Evolutionary conservation across 2,113 vertebrate genomes (phyloP).

Genomic region (Hymenochirus boettgeri): DNA sequence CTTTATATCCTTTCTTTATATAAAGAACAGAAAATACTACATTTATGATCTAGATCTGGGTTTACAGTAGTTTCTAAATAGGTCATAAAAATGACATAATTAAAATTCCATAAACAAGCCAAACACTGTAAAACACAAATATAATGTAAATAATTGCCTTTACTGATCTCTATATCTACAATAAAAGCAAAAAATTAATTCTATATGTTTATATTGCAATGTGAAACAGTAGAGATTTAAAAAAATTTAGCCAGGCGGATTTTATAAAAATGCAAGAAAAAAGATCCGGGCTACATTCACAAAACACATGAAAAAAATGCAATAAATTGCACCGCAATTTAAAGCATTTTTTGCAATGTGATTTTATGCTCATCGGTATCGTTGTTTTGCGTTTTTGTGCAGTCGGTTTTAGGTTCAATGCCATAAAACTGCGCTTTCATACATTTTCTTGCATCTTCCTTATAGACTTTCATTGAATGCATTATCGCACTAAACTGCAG

Average conservation of each 20-base stretch:
- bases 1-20: constrained; percentile 43
- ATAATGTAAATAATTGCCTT: constrained; percentile 77
- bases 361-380: too few relatives aligned
- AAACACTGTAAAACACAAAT: constrained; percentile 80
- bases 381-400: too few relatives aligned
- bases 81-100: constrained; percentile 77
- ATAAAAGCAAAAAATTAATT: constrained; percentile 70
- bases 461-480: too few relatives aligned
- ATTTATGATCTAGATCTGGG: constrained; percentile 68
- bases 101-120: constrained; percentile 84
- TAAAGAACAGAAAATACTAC: constrained; percentile 65
- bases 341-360: too few relatives aligned
- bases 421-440: too few relatives aligned
- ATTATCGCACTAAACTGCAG: too few relatives aligned
- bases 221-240: constrained; percentile 49
- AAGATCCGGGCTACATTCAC: too few relatives aligned
- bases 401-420: too few relatives aligned
- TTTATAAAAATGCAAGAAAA: constrained; percentile 38
- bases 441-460: too few relatives aligned
- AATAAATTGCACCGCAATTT: too few relatives aligned
- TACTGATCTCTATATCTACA: constrained; percentile 70
- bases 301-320: too few relatives aligned
- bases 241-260: constrained; percentile 53
- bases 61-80: constrained; percentile 79
- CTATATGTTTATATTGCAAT: constrained; percentile 68